These are phyloP conservation scores for Speoplatyrhinus poulsoni DNA, from an alignment of 2,113 vertebrate genomes.

Conservation along the genomic window DNA sequence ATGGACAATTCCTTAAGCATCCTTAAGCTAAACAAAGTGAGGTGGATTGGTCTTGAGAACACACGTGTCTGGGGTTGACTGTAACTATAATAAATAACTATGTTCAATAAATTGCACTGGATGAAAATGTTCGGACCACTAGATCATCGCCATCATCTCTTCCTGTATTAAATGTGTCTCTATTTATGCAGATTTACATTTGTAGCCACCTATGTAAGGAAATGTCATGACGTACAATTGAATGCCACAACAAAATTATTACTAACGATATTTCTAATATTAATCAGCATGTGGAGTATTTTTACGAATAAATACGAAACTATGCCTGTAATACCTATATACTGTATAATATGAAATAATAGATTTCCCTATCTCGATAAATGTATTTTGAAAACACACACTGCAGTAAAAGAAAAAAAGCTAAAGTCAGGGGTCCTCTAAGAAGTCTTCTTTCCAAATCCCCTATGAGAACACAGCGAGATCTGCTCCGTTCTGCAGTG, in stretches of 20 bases:
- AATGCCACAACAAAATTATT: not conserved
- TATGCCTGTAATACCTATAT: no score
- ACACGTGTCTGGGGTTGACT: not conserved
- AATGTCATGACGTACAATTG: no score
- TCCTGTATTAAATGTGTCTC: not conserved
- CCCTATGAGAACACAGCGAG: conserved; percentile 36
- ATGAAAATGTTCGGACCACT: conserved; percentile 38
- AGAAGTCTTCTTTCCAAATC: conserved; percentile 41
- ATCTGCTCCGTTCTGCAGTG: conserved; percentile 62
- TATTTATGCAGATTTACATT: no score
- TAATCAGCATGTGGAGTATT: no score
- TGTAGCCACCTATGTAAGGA: no score
- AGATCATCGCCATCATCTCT: conserved; percentile 26
- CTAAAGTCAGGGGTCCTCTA: not conserved
- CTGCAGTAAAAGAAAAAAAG: not conserved
- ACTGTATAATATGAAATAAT: no score
- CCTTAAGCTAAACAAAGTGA: conserved; percentile 28
- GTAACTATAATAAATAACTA: conserved; percentile 17
- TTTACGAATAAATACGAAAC: no score
- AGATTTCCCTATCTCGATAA: no score
- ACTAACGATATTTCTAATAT: not conserved
- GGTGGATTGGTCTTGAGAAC: conserved; percentile 39
- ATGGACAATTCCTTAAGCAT: conserved; percentile 29
- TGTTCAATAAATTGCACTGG: conserved; percentile 56
- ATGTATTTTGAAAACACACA: not conserved